Percentiles rank a stretch among this genome's conserved stretches.
phyloP scores from a whole-genome alignment of 1,140 invertebrate species.

The Oscheius sp. region DNA sequence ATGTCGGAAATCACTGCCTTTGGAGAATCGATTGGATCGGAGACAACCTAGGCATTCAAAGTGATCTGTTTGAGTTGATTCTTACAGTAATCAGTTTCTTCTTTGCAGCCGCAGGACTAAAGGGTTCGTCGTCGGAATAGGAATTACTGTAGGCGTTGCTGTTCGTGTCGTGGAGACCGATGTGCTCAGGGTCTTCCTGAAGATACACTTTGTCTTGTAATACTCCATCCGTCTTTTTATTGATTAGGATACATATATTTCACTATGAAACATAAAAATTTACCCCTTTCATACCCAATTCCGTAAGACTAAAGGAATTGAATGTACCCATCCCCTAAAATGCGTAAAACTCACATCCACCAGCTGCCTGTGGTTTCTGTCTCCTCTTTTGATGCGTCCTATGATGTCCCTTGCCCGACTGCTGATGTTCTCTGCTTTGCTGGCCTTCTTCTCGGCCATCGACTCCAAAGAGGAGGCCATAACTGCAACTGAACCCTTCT shows the following conservation, averaged over 20 bases:
- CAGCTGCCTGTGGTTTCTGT: conserved; percentile 13
- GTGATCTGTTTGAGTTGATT: background rate
- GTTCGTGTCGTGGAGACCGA: conserved; percentile 13
- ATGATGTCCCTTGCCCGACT: conserved; percentile 4
- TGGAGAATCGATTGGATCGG: background rate
- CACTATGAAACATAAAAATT: too few species aligned
- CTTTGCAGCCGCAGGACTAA: background rate
- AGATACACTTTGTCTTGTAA: too few species aligned
- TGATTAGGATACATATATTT: too few species aligned
- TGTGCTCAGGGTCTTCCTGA: background rate
- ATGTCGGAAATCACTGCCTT: background rate
- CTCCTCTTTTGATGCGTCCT: background rate
- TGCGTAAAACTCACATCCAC: conserved; percentile 24
- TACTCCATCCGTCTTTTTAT: too few species aligned
- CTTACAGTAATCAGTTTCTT: background rate
- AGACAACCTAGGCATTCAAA: background rate
- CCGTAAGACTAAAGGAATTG: too few species aligned
- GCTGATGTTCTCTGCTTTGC: conserved; percentile 8
- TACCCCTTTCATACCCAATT: too few species aligned
- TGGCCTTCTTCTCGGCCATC: conserved; percentile 19
- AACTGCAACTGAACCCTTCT: background rate
- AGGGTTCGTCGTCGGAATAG: conserved; percentile 24
- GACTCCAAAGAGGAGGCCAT: conserved; percentile 29
- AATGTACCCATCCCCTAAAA: too few species aligned
- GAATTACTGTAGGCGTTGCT: conserved; percentile 28